A percentile compares a stretch with the other conserved stretches of the same genome.
phyloP scores from a whole-genome alignment of 2,797 vertebrate species.

The Leptodactylus fallax region DNA sequence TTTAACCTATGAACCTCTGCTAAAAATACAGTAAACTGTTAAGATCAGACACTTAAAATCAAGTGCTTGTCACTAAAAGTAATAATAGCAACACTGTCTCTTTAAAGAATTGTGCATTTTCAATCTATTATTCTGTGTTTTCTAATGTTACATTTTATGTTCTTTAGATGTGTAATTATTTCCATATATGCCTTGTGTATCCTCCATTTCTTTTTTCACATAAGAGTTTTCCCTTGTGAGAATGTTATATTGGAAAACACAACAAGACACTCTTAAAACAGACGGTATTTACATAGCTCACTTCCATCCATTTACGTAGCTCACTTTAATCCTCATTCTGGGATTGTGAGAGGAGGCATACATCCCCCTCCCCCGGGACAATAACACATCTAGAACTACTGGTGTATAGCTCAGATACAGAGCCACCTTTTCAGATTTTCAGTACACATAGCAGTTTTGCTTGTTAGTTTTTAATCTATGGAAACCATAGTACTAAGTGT shows the following conservation, averaged over 20 bases:
- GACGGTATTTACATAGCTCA: background rate
- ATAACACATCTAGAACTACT: background rate
- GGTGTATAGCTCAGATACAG: background rate
- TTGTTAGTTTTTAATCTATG: background rate
- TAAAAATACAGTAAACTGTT: constrained; percentile 35
- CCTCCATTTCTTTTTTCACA: background rate
- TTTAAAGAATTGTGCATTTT: background rate
- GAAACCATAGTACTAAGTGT: background rate
- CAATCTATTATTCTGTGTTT: background rate
- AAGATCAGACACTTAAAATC: background rate
- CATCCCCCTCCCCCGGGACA: background rate
- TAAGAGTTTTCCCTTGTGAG: background rate
- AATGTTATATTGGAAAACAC: background rate
- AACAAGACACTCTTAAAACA: background rate
- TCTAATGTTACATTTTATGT: background rate
- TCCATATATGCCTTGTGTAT: background rate
- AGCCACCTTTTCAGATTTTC: background rate
- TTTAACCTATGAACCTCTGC: constrained; percentile 47
- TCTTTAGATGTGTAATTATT: background rate
- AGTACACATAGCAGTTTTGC: background rate
- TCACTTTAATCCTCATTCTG: constrained; percentile 1
- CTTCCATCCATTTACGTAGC: background rate
- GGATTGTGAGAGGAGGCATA: background rate
- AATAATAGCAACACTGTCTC: background rate
- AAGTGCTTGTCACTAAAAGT: background rate